Evolutionary conservation across 2,113 vertebrate genomes (phyloP).

Genomic region (Orthonyx spaldingii): DNA sequence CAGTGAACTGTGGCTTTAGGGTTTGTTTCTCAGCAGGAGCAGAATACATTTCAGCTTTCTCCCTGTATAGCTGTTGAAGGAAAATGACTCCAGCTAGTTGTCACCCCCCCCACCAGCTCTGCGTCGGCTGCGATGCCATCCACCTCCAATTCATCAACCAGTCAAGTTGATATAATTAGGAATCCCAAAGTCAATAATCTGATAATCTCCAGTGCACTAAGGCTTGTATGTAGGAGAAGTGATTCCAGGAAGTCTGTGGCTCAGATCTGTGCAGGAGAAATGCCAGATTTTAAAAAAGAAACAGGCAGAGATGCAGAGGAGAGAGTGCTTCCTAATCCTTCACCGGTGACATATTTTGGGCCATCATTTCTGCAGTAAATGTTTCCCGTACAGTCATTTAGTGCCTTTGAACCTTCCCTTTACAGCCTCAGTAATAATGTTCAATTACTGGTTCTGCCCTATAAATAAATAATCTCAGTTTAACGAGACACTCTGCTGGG

Average conservation of each 20-base stretch:
- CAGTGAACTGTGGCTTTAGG: background rate
- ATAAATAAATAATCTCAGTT: slow-evolving; percentile 22
- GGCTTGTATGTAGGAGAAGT: slow-evolving; percentile 9
- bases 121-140: background rate
- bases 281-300: slow-evolving; percentile 55
- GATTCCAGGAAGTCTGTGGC: slow-evolving; percentile 42
- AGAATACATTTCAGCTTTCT: slow-evolving; percentile 1
- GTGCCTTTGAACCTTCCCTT: background rate
- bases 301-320: slow-evolving; percentile 44
- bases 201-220: slow-evolving; percentile 41
- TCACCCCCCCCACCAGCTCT: background rate
- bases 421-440: slow-evolving; percentile 7
- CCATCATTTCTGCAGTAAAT: slow-evolving; percentile 30
- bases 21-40: slow-evolving; percentile 12
- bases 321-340: slow-evolving; percentile 18
- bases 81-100: background rate
- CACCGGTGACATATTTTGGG: slow-evolving; percentile 29
- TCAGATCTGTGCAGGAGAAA: slow-evolving; percentile 29
- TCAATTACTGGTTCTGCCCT: slow-evolving; percentile 4
- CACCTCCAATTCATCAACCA: slow-evolving; percentile 46
- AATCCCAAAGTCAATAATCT: slow-evolving; percentile 51
- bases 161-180: slow-evolving; percentile 42
- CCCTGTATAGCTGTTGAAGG: background rate
- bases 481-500: background rate
- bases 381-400: slow-evolving; percentile 3